A percentile compares a stretch with the other conserved stretches of the same genome.
Conservation (phyloP, 2,888 invertebrate species). For the Drosophila ochracea region DNA sequence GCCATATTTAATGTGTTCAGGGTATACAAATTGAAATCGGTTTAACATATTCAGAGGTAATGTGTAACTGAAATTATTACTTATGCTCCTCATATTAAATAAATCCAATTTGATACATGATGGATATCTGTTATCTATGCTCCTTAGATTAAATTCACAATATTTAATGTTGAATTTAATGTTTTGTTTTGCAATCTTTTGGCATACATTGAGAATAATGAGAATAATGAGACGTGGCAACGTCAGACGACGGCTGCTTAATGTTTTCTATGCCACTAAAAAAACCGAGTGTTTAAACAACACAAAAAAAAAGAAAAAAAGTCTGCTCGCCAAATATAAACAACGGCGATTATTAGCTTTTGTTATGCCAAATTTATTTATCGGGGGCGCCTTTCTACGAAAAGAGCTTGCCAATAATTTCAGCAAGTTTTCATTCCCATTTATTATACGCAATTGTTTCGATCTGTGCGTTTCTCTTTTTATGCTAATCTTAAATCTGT, state of each 20-base stretch:
- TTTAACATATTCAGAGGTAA: neutral
- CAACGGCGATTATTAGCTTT: constrained; percentile 65
- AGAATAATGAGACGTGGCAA: constrained; percentile 9
- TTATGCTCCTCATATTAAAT: neutral
- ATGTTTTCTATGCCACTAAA: constrained; percentile 67
- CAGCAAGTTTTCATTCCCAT: constrained; percentile 1
- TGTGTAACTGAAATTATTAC: neutral
- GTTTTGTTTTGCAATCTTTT: constrained; percentile 28
- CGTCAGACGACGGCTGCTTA: constrained; percentile 44
- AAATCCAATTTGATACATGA: neutral
- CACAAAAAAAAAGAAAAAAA: neutral
- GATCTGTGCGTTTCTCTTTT: neutral
- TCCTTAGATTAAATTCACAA: constrained; percentile 8
- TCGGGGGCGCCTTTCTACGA: constrained; percentile 1
- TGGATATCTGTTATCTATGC: neutral
- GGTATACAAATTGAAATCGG: neutral
- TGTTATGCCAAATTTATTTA: constrained; percentile 19
- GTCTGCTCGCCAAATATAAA: constrained; percentile 54
- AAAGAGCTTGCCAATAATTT: constrained; percentile 1
- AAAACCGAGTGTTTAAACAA: constrained; percentile 62
- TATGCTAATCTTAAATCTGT: neutral
- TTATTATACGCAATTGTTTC: constrained; percentile 21
- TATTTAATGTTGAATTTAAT: constrained; percentile 46
- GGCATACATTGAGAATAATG: constrained; percentile 17
- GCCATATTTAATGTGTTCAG: too few relatives aligned